phyloP scores from a whole-genome alignment of 2,113 vertebrate genomes.

The Hirundichthys speculiger region DNA sequence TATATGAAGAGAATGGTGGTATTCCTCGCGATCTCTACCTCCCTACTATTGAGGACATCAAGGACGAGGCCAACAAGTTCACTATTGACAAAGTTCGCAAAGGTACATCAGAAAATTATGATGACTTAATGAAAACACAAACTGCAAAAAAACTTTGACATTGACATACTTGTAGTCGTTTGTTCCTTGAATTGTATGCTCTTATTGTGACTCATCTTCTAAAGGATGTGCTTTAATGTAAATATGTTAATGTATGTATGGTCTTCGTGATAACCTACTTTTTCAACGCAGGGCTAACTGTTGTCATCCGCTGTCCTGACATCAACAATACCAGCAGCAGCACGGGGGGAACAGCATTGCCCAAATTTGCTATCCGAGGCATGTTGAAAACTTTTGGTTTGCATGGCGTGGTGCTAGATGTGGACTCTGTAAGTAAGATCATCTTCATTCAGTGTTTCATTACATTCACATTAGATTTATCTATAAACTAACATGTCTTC shows the following conservation, averaged over 20 bases:
- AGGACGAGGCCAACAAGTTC: constrained; percentile 98
- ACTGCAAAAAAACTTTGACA: not conserved
- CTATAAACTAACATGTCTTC: not conserved
- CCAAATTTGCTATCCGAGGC: constrained; percentile 95
- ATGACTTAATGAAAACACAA: not conserved
- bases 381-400: constrained; percentile 98
- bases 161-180: not conserved
- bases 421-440: constrained; percentile 88
- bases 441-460: not conserved
- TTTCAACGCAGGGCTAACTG: constrained; percentile 86
- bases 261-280: not conserved
- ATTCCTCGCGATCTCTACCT: constrained; percentile 98
- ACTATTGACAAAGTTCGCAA: constrained; percentile 99
- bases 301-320: constrained; percentile 95
- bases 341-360: constrained; percentile 90
- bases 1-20: constrained; percentile 98
- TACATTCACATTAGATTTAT: not conserved
- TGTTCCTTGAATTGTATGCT: not conserved
- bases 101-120: constrained; percentile 78
- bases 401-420: constrained; percentile 95
- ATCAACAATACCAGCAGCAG: constrained; percentile 92
- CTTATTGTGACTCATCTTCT: too few relatives aligned
- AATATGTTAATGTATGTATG: not conserved
- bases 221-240: not conserved
- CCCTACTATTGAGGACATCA: constrained; percentile 98